Evolutionary conservation across 2,797 vertebrate species (phyloP), one percentile per base, ranked within the genome.

Genomic region (Brachyalestes nurse): DNA sequence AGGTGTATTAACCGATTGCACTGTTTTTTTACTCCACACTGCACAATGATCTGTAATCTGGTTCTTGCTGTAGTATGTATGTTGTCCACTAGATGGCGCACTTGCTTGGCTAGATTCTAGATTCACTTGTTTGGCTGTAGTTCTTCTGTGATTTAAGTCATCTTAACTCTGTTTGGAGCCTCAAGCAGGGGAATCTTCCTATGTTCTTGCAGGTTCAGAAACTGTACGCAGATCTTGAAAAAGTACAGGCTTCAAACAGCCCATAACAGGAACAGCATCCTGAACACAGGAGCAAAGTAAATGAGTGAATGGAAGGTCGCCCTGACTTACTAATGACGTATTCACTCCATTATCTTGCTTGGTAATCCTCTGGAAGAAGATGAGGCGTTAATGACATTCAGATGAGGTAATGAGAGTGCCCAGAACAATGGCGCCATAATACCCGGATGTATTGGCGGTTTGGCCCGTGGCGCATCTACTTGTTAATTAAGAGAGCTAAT

Each of bases 11-110:
- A n/a, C n/a, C n/a, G n/a, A n/a, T n/a, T n/a, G 28, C 28, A 28
- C 28, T 28, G 28, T 28, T 28, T 28, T 28, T 28, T 28, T 28
- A 28, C 1, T 28, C 28, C 28, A 28, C 28, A 28, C 28, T 28
- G 28, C 28, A 45, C 42, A 6, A 7, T 42, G 7, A 45, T 45
- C 57, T 58, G n/a, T 58, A 23, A 21, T 23, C 9, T 25, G 58
- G 4, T 60, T 21, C 21, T 60, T 38, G 1, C 4, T 69, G 72
- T 75, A 49, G 7, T 75, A n/a, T 47, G 49, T 14, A 34, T 53
- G 49, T 16, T 6, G 2, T 67, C 77, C 88, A 84, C 83, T 83
- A 88, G 88, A 83, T 86, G 84, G 84, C 28, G 79, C 14, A n/a
- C n/a, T n/a, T n/a, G n/a, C n/a, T n/a, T n/a, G n/a, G n/a, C n/a